Base-by-base conservation (phyloP, 2,797 vertebrate genomes). In the Bryconaethiops microstoma region DNA sequence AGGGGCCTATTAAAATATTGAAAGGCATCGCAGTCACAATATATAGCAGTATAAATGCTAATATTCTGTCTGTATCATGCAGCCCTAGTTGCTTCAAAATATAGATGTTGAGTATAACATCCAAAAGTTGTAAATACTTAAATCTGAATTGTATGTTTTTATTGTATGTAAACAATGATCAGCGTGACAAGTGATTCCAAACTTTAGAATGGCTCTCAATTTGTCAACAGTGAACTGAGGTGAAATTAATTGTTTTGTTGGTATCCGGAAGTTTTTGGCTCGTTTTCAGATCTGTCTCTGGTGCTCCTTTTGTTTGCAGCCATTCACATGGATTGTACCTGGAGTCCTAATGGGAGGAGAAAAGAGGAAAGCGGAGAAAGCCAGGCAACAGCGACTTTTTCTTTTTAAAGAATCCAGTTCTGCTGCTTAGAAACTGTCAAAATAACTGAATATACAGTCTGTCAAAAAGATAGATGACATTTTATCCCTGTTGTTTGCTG, bases 291-390 rank as follows among this genome's bases (percentile, higher is more conserved):
- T 73, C 21, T 59, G 2, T 57, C 64, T 19, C 45, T 59, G 19
- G 39, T 29, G 2, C n/a, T 89, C 86, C 59, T 71, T 68, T 40
- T 12, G 4, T 23, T 77, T 62, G 19, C 92, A 97, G 94, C 93
- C 93, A 0, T 95, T 94, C 64, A 97, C 96, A 64, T 95, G 93
- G 93, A 94, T 95, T 76, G 97, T 99, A 55, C 96, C 98, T 0
- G 98, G 97, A 48, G 95, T 98, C n/a, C 88, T 99, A 70, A 99
- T 98, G 96, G 98, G 98, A 52, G 98, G 97, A 91, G 97, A 99
- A 90, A 99, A 98, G 92, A 96, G 92, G 86, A 99, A 99, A 84
- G 94, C 97, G 0, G 98, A 99, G 91, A 99, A 99, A 86, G 97
- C 98, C 92, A 96, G 98, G 97, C 98, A 90, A 83, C 73, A 68